These are phyloP conservation scores for Columba guinea DNA, from an alignment of 2,797 vertebrate genomes.

Conservation along the genomic window DNA sequence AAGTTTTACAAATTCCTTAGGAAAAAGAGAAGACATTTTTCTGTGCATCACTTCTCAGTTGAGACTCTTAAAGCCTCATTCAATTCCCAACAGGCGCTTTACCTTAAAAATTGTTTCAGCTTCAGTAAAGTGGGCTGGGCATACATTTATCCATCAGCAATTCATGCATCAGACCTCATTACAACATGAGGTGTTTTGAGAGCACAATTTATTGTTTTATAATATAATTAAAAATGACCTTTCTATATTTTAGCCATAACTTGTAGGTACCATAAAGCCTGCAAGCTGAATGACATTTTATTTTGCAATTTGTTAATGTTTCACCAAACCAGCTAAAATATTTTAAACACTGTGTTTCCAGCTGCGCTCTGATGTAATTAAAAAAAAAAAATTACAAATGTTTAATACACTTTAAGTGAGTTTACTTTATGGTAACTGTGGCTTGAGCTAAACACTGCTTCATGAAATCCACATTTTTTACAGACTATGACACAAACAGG, in stretches of 20 bases:
- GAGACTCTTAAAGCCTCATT: neutral
- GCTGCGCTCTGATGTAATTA: neutral
- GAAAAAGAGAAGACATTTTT: neutral
- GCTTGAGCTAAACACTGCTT: neutral
- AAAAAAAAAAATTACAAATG: constrained; percentile 9
- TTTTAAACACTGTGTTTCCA: constrained; percentile 13
- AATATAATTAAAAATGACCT: neutral
- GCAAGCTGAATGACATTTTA: constrained; percentile 21
- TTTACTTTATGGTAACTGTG: constrained; percentile 10
- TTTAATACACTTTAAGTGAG: neutral
- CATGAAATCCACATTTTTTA: neutral
- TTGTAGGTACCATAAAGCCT: neutral
- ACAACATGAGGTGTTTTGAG: neutral
- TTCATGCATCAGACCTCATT: neutral
- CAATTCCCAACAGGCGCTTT: neutral
- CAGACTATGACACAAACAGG: neutral
- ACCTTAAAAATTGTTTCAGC: neutral
- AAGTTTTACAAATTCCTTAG: neutral
- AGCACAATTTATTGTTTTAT: neutral
- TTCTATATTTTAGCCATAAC: neutral
- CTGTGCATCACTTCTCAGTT: neutral
- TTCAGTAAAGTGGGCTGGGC: neutral
- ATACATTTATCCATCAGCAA: neutral
- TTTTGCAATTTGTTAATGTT: constrained; percentile 10
- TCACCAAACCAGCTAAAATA: constrained; percentile 22